These are phyloP conservation scores for Fistularia commersonii DNA, from an alignment of 2,797 vertebrate genomes.

Conservation along the genomic window DNA sequence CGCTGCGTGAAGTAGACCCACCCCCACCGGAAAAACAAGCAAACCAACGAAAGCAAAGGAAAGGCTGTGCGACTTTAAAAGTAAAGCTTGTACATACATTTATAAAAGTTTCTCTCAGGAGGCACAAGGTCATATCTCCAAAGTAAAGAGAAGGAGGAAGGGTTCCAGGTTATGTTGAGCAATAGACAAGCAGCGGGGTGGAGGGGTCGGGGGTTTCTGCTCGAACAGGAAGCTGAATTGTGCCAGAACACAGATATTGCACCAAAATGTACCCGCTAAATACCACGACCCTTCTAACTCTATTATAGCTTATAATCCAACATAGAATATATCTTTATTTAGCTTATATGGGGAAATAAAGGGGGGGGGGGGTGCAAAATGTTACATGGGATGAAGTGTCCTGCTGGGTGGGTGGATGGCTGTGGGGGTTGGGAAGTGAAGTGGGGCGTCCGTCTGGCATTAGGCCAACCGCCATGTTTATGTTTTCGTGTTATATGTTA, in stretches of 20 bases:
- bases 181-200: conserved; percentile 56
- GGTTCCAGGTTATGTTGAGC: conserved; percentile 9
- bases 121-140: conserved; percentile 58
- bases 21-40: conserved; percentile 68
- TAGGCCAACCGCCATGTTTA: no score
- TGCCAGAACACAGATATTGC: conserved; percentile 76
- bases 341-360: conserved; percentile 64
- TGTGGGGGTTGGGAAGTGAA: conserved; percentile 35
- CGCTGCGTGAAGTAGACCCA: no score
- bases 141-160: conserved; percentile 15
- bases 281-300: conserved; percentile 59
- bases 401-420: conserved; percentile 46
- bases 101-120: conserved; percentile 61
- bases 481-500: no score
- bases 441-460: no score
- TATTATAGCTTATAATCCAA: conserved; percentile 65
- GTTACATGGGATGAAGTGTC: no score
- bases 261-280: conserved; percentile 74
- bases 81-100: conserved; percentile 68
- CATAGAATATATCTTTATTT: conserved; percentile 76
- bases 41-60: conserved; percentile 43
- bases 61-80: conserved; percentile 62
- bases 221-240: conserved; percentile 47
- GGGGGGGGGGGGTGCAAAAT: conserved; percentile 50
- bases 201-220: no score